Base-by-base conservation (phyloP, 1,140 invertebrate genomes). In the Gryon sp. region DNA sequence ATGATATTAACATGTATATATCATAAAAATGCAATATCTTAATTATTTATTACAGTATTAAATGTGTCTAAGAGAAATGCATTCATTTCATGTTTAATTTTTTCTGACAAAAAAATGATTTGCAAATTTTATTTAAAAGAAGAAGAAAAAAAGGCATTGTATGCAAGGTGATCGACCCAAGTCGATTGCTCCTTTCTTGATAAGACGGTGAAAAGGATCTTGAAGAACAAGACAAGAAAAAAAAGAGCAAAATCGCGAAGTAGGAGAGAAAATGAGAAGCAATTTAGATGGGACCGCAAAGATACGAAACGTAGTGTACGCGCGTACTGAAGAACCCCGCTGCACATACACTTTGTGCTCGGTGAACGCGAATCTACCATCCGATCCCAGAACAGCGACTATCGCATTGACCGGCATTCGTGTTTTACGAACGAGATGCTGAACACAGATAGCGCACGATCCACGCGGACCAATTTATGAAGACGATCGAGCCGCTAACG, bases 261-360 rank as follows among this genome's bases (percentile, higher is more conserved):
- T 40, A 73, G 72, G 66, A 75, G 70, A 77, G 73, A 68, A 78
- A 78, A 76, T 80, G 80, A 76, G 73, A 78, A 79, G 73, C 79
- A 81, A 81, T 79, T 79, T 79, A 81, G 79, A 81, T 81, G 79
- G 72, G 63, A 74, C 63, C 69, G 66, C 46, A 55, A 22, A 78
- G 76, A 81, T 81, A 76, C 45, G 30, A 65, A 68, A 48, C 38
- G 18, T 28, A 60, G 75, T 50, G 43, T 26, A 53, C 60, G 50
- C 60, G 55, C 41, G 48, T 57, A 72, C 55, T 30, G 34, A 22
- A 15, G 16, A 36, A 12, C n/a, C n/a, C n/a, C 18, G 12, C 40
- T 69, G 62, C 50, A 40, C 41, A 72, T 72, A 40, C 53, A 62
- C 46, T 50, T 62, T 48, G 45, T 59, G 53, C 43, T 34, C 30